phyloP scores from a whole-genome alignment of 2,888 invertebrate genomes.

The Anthoptus insignis region DNA sequence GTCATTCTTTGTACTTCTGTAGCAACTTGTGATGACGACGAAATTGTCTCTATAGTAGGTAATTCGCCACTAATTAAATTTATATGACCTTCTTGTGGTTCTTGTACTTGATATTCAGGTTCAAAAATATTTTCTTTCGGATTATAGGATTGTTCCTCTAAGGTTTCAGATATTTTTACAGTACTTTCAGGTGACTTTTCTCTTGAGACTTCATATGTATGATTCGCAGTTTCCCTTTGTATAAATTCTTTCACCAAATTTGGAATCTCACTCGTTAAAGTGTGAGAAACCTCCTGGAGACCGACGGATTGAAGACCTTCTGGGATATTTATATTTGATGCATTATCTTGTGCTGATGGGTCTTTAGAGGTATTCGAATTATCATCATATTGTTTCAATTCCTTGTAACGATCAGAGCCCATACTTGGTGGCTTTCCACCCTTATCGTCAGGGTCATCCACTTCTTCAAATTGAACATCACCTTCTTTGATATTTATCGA shows the following conservation, averaged over 20 bases:
- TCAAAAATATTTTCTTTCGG: constrained; percentile 44
- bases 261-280: constrained; percentile 49
- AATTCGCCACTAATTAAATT: constrained; percentile 35
- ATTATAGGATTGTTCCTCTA: constrained; percentile 48
- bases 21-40: constrained; percentile 68
- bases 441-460: constrained; percentile 61
- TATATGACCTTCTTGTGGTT: constrained; percentile 59
- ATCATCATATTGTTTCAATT: constrained; percentile 32
- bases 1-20: constrained; percentile 94
- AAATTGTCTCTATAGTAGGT: constrained; percentile 54
- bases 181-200: constrained; percentile 14
- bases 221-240: constrained; percentile 58
- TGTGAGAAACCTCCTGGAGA: not conserved
- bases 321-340: not conserved
- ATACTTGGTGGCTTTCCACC: constrained; percentile 55
- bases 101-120: constrained; percentile 57
- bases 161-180: constrained; percentile 10
- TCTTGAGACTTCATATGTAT: constrained; percentile 1
- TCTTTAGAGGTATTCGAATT: constrained; percentile 27
- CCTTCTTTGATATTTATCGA: constrained; percentile 89
- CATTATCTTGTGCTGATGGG: constrained; percentile 36
- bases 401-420: constrained; percentile 52
- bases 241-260: constrained; percentile 63
- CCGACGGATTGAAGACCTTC: no score
- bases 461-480: constrained; percentile 73